Evolutionary conservation across 2,113 vertebrate genomes (phyloP).

Genomic region (Percopsis transmontana): DNA sequence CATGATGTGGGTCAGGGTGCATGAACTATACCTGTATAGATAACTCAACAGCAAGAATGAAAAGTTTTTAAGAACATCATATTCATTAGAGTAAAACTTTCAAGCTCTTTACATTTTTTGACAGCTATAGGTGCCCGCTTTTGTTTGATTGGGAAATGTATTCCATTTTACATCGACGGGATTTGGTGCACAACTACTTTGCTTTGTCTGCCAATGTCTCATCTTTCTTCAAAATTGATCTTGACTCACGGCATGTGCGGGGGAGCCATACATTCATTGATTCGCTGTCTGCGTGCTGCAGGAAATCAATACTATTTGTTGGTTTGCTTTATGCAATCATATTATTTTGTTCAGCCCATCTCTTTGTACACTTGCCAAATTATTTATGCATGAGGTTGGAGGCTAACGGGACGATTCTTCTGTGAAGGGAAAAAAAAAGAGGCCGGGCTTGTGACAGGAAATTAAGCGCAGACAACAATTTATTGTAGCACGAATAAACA

Average conservation of each 20-base stretch:
- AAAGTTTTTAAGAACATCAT: not conserved
- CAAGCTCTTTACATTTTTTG: conserved; percentile 15
- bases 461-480: not conserved
- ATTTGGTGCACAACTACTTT: conserved; percentile 64
- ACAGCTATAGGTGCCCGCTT: conserved; percentile 41
- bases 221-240: conserved; percentile 75
- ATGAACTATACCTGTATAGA: conserved; percentile 31
- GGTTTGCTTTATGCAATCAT: conserved; percentile 74
- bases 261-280: conserved; percentile 75
- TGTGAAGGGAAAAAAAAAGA: not conserved
- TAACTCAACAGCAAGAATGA: conserved; percentile 40
- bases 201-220: conserved; percentile 72
- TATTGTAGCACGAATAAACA: not conserved
- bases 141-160: conserved; percentile 54
- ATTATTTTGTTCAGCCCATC: conserved; percentile 66
- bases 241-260: conserved; percentile 59
- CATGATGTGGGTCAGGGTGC: conserved; percentile 56
- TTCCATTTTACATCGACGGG: conserved; percentile 53
- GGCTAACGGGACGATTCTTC: conserved; percentile 2
- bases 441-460: not conserved
- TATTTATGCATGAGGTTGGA: conserved; percentile 44
- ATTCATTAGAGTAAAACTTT: no score
- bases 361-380: conserved; percentile 60
- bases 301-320: conserved; percentile 78
- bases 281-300: conserved; percentile 73